Conservation (phyloP, 2,113 vertebrate species). For the Strix uralensis region DNA sequence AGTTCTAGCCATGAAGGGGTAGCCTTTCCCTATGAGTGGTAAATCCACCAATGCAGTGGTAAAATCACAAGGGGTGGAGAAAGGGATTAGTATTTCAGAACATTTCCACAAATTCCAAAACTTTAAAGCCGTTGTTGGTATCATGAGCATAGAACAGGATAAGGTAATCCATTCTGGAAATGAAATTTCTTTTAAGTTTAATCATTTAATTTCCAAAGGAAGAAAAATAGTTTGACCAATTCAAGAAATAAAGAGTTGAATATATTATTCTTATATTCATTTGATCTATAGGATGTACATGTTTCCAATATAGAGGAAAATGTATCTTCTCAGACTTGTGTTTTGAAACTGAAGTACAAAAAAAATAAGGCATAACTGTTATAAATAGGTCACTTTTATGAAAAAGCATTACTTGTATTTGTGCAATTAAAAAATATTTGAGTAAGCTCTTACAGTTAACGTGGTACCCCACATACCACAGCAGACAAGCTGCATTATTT, state of each 20-base stretch:
- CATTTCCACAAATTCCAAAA: neutral
- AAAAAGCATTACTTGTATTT: neutral
- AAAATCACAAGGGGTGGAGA: neutral
- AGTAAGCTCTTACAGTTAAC: neutral
- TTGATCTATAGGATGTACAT: neutral
- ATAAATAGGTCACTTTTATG: neutral
- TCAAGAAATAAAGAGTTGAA: neutral
- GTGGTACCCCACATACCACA: neutral
- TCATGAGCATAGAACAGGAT: neutral
- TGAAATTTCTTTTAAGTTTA: neutral
- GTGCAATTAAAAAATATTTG: neutral
- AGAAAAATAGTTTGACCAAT: neutral
- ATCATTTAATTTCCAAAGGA: neutral
- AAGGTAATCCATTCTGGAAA: neutral
- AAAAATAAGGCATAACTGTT: neutral
- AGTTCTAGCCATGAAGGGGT: neutral
- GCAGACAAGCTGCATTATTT: neutral
- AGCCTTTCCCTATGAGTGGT: neutral
- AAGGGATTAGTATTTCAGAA: neutral
- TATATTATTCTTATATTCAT: neutral
- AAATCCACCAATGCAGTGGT: neutral
- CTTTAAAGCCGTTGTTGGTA: neutral
- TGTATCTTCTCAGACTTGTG: neutral
- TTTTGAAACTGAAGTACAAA: neutral
- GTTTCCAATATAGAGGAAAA: neutral